phyloP scores from a whole-genome alignment of 1,140 invertebrate genomes.

The Rhagoletis zephyria region DNA sequence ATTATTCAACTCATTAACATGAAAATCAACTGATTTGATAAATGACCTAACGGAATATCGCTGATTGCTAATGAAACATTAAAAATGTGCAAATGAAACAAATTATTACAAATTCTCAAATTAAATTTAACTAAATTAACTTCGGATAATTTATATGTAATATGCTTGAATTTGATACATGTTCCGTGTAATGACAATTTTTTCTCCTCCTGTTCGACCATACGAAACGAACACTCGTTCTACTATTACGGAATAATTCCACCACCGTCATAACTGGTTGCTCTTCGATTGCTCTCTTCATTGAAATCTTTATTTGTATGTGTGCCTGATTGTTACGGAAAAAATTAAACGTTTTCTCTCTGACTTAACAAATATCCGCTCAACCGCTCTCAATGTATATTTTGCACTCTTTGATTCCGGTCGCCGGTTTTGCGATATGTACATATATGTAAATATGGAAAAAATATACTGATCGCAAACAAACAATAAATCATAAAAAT shows the following conservation, averaged over 20 bases:
- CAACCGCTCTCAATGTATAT: background rate
- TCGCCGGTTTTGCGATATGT: background rate
- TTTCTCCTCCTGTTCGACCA: background rate
- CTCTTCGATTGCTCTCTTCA: conserved; percentile 33
- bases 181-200: background rate
- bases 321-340: background rate
- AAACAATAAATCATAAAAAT: background rate
- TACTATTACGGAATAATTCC: background rate
- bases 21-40: background rate
- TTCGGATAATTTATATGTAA: conserved; percentile 12
- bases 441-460: background rate
- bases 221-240: background rate
- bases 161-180: background rate
- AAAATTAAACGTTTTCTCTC: background rate
- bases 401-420: background rate
- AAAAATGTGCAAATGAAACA: background rate
- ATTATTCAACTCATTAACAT: background rate
- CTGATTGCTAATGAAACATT: background rate
- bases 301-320: background rate
- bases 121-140: background rate
- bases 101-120: background rate
- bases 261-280: background rate
- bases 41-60: background rate
- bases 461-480: background rate
- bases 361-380: background rate